Conservation (phyloP, 2,888 invertebrate genomes). For the Liopterus haemorrhoidalis region DNA sequence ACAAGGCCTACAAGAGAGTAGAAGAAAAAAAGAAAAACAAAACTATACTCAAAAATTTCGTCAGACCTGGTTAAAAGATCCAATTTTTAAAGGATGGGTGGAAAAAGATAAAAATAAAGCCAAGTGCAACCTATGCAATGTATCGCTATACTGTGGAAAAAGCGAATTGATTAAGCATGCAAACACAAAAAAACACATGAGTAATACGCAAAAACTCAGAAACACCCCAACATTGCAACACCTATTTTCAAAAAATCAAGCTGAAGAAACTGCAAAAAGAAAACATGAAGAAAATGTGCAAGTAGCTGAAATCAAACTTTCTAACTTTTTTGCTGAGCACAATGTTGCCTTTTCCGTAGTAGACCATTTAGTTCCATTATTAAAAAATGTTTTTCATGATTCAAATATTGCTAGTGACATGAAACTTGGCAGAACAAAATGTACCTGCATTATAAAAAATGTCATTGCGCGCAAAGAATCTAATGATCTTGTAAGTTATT, state of each 20-base stretch:
- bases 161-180: constrained; percentile 16
- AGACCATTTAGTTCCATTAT: constrained; percentile 24
- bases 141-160: constrained; percentile 14
- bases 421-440: constrained; percentile 18
- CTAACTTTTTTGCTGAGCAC: constrained; percentile 28
- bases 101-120: neutral
- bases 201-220: constrained; percentile 12
- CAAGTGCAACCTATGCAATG: constrained; percentile 12
- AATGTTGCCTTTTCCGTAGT: constrained; percentile 25
- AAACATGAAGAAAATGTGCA: neutral
- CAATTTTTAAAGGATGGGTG: constrained; percentile 1
- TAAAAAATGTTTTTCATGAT: constrained; percentile 23
- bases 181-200: constrained; percentile 1
- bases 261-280: constrained; percentile 16
- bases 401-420: constrained; percentile 18
- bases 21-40: no score
- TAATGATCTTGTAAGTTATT: neutral
- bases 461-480: constrained; percentile 4
- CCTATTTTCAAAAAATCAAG: neutral
- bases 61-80: constrained; percentile 4
- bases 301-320: constrained; percentile 7
- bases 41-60: constrained; percentile 2
- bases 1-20: no score
- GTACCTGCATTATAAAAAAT: constrained; percentile 11
- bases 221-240: neutral